phyloP scores from a whole-genome alignment of 35 echinoderm and acorn worm genomes.

The Lytechinus variegatus region DNA sequence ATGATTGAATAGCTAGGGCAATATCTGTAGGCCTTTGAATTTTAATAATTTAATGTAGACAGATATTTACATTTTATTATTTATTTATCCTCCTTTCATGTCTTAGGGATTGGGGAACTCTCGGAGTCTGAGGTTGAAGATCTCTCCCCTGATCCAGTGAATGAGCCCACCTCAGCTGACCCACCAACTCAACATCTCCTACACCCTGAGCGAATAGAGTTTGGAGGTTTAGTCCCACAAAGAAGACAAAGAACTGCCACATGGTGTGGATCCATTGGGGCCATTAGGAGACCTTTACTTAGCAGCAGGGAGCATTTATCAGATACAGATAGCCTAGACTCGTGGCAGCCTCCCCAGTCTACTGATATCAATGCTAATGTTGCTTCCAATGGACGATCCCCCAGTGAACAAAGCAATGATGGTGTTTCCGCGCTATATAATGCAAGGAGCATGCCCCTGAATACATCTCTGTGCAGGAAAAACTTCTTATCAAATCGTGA shows the following conservation, averaged over 20 bases:
- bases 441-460: slow-evolving; percentile 15
- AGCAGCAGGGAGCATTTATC: slow-evolving; percentile 38
- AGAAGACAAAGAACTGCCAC: slow-evolving; percentile 34
- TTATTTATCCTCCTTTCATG: not conserved
- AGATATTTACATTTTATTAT: not conserved
- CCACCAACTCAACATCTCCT: not conserved
- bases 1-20: too few species aligned
- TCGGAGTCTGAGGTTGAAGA: slow-evolving; percentile 41
- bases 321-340: slow-evolving; percentile 43
- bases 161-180: not conserved
- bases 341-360: slow-evolving; percentile 31
- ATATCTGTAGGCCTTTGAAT: too few species aligned
- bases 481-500: slow-evolving; percentile 25
- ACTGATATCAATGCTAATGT: slow-evolving; percentile 49
- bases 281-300: slow-evolving; percentile 9
- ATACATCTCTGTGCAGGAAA: slow-evolving; percentile 27
- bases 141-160: slow-evolving; percentile 35
- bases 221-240: not conserved
- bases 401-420: not conserved
- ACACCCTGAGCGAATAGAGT: not conserved
- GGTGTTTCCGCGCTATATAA: slow-evolving; percentile 16
- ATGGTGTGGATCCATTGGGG: slow-evolving; percentile 32
- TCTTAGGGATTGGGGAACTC: slow-evolving; percentile 48
- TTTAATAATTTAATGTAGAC: too few species aligned
- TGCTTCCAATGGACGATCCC: not conserved